phyloP scores from a whole-genome alignment of 2,888 invertebrate species.

The Electrophaes corylata region DNA sequence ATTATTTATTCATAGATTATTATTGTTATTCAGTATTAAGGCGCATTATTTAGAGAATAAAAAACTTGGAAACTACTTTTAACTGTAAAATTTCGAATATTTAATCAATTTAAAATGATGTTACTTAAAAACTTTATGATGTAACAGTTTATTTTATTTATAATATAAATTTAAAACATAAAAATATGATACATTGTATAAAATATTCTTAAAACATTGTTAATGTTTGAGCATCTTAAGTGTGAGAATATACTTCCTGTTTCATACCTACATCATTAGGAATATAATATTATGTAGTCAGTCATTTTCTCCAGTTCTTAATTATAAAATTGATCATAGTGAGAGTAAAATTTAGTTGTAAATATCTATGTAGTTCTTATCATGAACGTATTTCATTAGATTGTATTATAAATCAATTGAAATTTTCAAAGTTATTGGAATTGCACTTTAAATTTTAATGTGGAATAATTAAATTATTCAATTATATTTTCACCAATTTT shows the following conservation, averaged over 20 bases:
- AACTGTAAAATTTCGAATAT: conserved; percentile 13
- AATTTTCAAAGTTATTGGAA: conserved; percentile 44
- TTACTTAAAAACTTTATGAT: neutral
- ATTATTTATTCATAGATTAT: conserved; percentile 36
- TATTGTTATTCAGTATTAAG: conserved; percentile 17
- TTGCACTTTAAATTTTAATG: conserved; percentile 56
- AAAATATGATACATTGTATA: too few species aligned
- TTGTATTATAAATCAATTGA: conserved; percentile 49
- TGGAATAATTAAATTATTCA: conserved; percentile 62
- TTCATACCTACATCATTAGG: neutral
- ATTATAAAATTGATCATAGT: conserved; percentile 44
- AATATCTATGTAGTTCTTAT: conserved; percentile 37
- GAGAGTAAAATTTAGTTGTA: conserved; percentile 47
- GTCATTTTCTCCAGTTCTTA: conserved; percentile 15
- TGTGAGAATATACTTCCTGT: neutral
- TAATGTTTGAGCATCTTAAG: neutral
- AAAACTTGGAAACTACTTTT: neutral
- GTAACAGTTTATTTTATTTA: neutral
- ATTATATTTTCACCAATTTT: conserved; percentile 45
- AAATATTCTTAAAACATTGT: neutral
- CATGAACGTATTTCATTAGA: conserved; percentile 40
- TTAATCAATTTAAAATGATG: neutral
- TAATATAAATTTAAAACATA: neutral
- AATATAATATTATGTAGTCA: neutral
- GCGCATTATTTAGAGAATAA: conserved; percentile 3